These are phyloP conservation scores for Aphrocallistes beatrix DNA, from an alignment of 37 sponge, comb jelly and placozoan species.

Conservation along the genomic window DNA sequence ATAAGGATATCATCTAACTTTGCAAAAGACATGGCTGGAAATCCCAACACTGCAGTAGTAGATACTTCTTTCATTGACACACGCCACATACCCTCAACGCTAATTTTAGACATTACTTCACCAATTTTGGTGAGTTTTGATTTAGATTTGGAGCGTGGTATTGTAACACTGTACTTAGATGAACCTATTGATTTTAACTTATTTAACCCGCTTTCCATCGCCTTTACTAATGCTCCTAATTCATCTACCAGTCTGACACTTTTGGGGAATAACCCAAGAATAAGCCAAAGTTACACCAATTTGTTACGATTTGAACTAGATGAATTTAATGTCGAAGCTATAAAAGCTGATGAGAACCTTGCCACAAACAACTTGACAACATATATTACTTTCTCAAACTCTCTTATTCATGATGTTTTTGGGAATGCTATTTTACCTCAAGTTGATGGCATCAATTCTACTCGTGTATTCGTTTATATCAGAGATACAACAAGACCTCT, in stretches of 20 bases:
- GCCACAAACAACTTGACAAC: conserved; percentile 52
- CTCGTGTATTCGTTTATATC: conserved; percentile 35
- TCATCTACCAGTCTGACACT: neutral
- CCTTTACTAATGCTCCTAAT: conserved; percentile 29
- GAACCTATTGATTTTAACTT: conserved; percentile 52
- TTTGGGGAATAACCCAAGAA: neutral
- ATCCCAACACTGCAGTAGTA: conserved; percentile 36
- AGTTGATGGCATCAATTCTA: conserved; percentile 24
- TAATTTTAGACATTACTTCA: conserved; percentile 38
- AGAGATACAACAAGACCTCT: conserved; percentile 41
- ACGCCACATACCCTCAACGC: neutral
- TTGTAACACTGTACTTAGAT: conserved; percentile 54
- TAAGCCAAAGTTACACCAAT: conserved; percentile 32
- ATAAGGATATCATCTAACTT: conserved; percentile 43
- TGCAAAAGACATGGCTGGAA: conserved; percentile 72
- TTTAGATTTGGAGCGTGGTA: conserved; percentile 49
- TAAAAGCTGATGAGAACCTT: conserved; percentile 53
- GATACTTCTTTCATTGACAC: conserved; percentile 16
- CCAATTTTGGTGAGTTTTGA: conserved; percentile 54
- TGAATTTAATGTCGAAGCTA: conserved; percentile 32
- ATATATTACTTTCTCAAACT: conserved; percentile 42
- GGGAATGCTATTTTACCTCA: conserved; percentile 35
- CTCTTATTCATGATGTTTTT: conserved; percentile 40
- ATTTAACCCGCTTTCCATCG: conserved; percentile 33
- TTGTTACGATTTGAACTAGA: conserved; percentile 19